Evolutionary conservation across 2,797 vertebrate species (phyloP).

Genomic region (Merluccius polli): DNA sequence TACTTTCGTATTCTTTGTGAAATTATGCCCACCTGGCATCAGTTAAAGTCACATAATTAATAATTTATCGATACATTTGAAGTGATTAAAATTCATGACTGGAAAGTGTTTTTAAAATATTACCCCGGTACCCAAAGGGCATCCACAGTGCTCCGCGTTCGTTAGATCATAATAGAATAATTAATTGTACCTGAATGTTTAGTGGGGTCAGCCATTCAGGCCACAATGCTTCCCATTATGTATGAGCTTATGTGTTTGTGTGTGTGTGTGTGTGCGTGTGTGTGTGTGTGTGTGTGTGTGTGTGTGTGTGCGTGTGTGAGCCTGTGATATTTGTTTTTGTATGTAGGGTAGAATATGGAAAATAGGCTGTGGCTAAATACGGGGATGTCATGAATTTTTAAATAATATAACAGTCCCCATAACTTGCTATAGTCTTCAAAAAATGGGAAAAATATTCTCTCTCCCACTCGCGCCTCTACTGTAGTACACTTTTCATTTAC

Average conservation of each 20-base stretch:
- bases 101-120: conserved; percentile 80
- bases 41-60: conserved; percentile 82
- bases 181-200: conserved; percentile 81
- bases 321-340: not conserved
- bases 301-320: not conserved
- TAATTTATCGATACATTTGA: conserved; percentile 82
- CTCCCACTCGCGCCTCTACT: not conserved
- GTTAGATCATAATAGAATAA: conserved; percentile 78
- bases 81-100: conserved; percentile 83
- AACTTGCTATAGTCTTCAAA: not conserved
- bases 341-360: not conserved
- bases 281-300: too few relatives aligned
- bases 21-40: conserved; percentile 80
- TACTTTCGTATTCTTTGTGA: conserved; percentile 72
- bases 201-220: conserved; percentile 70
- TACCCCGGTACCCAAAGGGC: conserved; percentile 68
- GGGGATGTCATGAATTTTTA: not conserved
- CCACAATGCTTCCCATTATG: conserved; percentile 52
- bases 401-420: not conserved
- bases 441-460: not conserved
- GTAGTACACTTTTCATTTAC: not conserved
- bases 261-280: not conserved
- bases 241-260: conserved; percentile 32
- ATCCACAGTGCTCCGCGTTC: conserved; percentile 66
- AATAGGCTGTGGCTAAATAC: not conserved